Evolutionary conservation across 2,797 vertebrate genomes (phyloP), one percentile per base, ranked within the genome.

Genomic region (Macrochelys suwanniensis): DNA sequence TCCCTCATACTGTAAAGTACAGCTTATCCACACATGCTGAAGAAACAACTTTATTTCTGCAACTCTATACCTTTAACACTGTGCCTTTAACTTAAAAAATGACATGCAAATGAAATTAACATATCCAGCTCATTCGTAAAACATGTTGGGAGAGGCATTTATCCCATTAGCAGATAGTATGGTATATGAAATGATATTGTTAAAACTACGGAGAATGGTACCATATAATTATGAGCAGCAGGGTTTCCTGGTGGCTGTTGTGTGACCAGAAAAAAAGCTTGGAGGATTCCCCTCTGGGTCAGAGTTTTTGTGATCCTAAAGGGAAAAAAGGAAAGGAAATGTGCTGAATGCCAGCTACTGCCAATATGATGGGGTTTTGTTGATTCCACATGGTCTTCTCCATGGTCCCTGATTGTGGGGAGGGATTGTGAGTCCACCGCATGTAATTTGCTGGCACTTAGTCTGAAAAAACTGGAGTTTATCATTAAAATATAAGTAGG

Each of bases 111-210:
- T 65, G 7, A 31, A 65, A 33, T 17, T 37, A 68, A 68, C 61
- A 68, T 68, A 68, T 68, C 61, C 61, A 68, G 17, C n/a, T 68
- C 33, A 37, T 68, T 68, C 5, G 8, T n/a, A 68, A 37, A 68
- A 68, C 7, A 65, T 17, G 8, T 16, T 21, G 13, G 80, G 84
- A 78, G 61, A 45, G 33, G 25, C 71, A 5, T 15, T 51, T 71
- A 47, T 3, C 65, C 51, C 25, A 7, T 45, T 31, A 19, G 5
- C 21, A 5, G 25, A 37, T 65, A 49, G 2, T 54, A 37, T n/a
- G 76, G 74, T 11, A 10, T 8, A 11, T 37, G 9, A 59, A 28
- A 42, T 47, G n/a, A 68, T 57, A 45, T 0, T 0, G n/a, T 76
- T 26, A 76, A 76, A 47, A 76, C 42, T 31, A 1, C 56, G 65